These are phyloP conservation scores for Rambutsinella grinnellia DNA, from an alignment of 2,888 invertebrate species.

Conservation along the genomic window DNA sequence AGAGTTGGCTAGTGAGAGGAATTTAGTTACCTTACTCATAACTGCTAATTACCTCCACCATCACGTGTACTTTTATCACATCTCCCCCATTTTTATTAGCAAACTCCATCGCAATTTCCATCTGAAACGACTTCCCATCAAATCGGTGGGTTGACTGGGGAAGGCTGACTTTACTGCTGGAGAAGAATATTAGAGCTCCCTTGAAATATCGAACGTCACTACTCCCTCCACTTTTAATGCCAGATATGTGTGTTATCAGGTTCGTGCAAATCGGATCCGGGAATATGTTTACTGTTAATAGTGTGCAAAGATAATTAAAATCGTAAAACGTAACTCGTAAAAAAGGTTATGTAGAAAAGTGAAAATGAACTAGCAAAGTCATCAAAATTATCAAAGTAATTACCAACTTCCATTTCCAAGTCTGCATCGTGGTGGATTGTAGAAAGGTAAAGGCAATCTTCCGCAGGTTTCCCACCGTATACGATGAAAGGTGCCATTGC, in stretches of 20 bases:
- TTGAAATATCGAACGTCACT: constrained; percentile 6
- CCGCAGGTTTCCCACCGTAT: not conserved
- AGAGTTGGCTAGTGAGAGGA: not conserved
- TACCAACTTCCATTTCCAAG: constrained; percentile 30
- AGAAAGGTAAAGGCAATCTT: constrained; percentile 17
- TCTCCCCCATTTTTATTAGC: not conserved
- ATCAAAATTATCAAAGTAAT: too few species aligned
- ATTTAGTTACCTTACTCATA: too few species aligned
- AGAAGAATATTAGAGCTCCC: constrained; percentile 29
- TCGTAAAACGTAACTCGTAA: not conserved
- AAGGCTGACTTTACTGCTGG: not conserved
- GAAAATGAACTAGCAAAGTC: too few species aligned
- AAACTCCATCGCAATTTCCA: constrained; percentile 43
- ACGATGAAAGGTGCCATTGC: not conserved
- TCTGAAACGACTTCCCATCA: constrained; percentile 20
- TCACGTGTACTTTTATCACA: constrained; percentile 3
- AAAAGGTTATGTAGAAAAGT: not conserved
- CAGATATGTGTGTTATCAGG: constrained; percentile 6
- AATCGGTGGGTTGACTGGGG: constrained; percentile 18
- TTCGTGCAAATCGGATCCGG: not conserved
- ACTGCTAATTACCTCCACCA: constrained; percentile 28
- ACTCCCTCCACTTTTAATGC: not conserved
- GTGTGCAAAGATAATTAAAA: not conserved
- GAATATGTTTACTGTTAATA: constrained; percentile 4
- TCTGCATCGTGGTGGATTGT: not conserved